Evolutionary conservation across 2,113 vertebrate species (phyloP).

Genomic region (Gavia stellata): DNA sequence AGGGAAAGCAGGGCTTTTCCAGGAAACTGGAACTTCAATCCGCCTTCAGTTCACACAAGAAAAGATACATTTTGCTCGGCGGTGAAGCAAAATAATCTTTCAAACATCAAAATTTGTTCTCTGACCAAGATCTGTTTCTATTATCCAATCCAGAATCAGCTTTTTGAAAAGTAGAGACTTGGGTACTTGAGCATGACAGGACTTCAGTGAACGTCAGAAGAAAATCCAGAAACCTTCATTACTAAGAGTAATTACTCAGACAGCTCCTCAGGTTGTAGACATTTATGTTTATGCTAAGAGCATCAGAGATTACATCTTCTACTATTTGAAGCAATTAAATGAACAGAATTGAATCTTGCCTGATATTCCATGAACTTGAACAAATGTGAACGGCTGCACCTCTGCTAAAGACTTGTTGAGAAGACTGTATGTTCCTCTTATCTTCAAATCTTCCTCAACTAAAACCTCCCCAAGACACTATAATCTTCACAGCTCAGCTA

Average conservation of each 20-base stretch:
- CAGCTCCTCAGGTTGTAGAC: background rate
- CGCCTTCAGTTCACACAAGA: background rate
- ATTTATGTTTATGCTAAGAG: background rate
- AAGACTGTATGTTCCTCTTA: background rate
- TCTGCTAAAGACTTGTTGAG: background rate
- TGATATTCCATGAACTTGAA: background rate
- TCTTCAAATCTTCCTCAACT: background rate
- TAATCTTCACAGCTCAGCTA: background rate
- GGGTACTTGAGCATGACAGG: background rate
- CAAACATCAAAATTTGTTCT: background rate
- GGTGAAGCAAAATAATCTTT: background rate
- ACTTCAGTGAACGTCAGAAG: background rate
- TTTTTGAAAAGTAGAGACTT: background rate
- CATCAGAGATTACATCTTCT: background rate
- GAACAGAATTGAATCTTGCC: background rate
- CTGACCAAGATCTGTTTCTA: background rate
- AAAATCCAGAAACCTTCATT: background rate
- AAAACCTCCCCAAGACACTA: background rate
- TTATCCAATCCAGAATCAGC: background rate
- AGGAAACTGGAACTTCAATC: background rate
- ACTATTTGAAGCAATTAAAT: background rate
- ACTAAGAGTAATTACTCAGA: background rate
- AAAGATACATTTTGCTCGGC: background rate
- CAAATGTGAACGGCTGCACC: background rate
- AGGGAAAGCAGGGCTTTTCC: background rate